Evolutionary conservation across 2,797 vertebrate species (phyloP).

Genomic region (Vespertilio murinus): DNA sequence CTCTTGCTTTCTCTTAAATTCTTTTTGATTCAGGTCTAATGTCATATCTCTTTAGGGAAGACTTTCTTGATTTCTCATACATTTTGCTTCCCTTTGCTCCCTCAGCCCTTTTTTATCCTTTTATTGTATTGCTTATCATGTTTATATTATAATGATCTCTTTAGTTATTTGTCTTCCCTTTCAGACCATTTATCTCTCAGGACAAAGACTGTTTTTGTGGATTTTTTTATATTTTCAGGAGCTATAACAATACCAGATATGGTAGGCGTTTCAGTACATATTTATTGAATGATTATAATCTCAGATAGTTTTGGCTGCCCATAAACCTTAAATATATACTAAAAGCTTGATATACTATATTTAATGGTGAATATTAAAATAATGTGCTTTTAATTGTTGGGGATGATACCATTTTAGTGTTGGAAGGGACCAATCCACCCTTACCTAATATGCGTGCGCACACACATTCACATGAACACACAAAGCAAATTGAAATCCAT

Average conservation of each 20-base stretch:
- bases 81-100: not conserved
- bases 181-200: slow-evolving; percentile 12
- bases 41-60: not conserved
- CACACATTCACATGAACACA: not conserved
- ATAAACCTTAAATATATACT: not conserved
- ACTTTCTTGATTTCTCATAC: not conserved
- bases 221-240: not conserved
- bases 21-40: slow-evolving; percentile 23
- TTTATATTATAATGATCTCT: slow-evolving; percentile 22
- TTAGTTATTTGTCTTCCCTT: slow-evolving; percentile 28
- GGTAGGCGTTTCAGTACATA: slow-evolving; percentile 24
- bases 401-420: not conserved
- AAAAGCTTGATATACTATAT: not conserved
- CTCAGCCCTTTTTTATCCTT: not conserved
- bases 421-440: not conserved
- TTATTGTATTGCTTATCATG: slow-evolving; percentile 13
- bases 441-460: not conserved
- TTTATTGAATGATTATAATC: slow-evolving; percentile 18
- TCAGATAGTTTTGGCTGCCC: not conserved
- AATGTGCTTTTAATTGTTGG: slow-evolving; percentile 14
- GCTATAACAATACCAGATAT: slow-evolving; percentile 13
- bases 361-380: slow-evolving; percentile 21
- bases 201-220: not conserved
- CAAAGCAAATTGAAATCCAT: slow-evolving; percentile 18
- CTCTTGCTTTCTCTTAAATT: not conserved